Evolutionary conservation across 2,888 invertebrate genomes (phyloP).

Genomic region (Drosophila ustulata): DNA sequence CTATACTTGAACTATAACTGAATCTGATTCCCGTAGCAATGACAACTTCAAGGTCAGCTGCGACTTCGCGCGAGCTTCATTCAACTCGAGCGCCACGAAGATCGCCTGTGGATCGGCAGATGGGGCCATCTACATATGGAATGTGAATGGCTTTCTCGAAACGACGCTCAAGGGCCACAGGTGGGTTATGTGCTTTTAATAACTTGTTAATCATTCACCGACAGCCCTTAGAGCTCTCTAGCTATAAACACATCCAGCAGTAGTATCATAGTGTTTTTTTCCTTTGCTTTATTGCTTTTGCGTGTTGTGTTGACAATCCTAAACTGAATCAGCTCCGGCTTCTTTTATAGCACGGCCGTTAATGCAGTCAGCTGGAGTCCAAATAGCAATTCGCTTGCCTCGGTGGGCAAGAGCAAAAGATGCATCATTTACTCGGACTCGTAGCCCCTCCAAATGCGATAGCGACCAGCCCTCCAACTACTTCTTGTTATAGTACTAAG

Average conservation of each 20-base stretch:
- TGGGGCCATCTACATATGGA: conserved; percentile 97
- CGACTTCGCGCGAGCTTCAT: conserved; percentile 96
- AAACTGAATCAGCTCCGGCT: conserved; percentile 74
- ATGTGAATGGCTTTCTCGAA: conserved; percentile 91
- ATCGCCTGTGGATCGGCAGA: conserved; percentile 96
- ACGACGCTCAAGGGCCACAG: conserved; percentile 92
- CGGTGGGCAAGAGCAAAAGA: conserved; percentile 93
- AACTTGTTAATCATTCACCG: background rate
- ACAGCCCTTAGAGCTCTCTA: too few species aligned
- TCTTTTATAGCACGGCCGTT: conserved; percentile 90
- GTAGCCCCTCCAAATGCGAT: conserved; percentile 63
- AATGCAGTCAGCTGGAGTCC: conserved; percentile 96
- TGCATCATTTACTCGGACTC: conserved; percentile 93
- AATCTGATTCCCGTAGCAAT: conserved; percentile 87
- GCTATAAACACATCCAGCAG: background rate
- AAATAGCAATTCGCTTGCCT: conserved; percentile 91
- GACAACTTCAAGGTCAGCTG: conserved; percentile 98
- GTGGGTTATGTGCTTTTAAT: conserved; percentile 83
- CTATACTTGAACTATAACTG: background rate
- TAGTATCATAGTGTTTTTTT: background rate
- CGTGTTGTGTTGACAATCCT: conserved; percentile 39
- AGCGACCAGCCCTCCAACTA: conserved; percentile 2
- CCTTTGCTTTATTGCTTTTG: background rate
- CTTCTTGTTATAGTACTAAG: conserved; percentile 18
- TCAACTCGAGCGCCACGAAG: conserved; percentile 95